Conservation (phyloP, 2,797 vertebrate species). For the Tympanoctomys barrerae region DNA sequence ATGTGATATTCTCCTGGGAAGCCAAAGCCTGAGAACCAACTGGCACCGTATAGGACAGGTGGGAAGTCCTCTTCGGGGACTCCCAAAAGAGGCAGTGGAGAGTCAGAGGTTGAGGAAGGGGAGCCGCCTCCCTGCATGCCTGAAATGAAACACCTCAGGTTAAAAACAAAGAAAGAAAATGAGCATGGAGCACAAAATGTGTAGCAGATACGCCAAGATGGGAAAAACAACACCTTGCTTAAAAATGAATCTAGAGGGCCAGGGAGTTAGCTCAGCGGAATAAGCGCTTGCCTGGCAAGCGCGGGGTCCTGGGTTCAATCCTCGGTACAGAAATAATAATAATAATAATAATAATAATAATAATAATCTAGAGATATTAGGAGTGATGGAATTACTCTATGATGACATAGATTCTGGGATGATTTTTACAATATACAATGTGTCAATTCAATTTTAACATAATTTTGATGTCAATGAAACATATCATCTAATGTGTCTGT, state of each 20-base stretch:
- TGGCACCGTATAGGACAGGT: neutral
- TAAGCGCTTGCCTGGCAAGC: no score
- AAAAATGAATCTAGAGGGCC: neutral
- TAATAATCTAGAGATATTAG: neutral
- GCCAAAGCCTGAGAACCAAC: neutral
- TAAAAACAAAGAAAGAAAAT: neutral
- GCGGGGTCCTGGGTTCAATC: no score
- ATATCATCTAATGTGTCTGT: neutral
- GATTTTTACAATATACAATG: neutral
- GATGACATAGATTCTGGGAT: neutral
- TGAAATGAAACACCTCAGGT: constrained; percentile 71
- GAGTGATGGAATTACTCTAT: constrained; percentile 3
- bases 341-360: no score
- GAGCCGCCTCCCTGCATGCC: neutral
- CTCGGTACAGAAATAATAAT: neutral
- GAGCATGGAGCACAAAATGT: neutral
- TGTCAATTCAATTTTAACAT: neutral
- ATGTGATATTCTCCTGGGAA: neutral
- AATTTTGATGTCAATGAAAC: neutral
- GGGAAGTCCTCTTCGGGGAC: neutral
- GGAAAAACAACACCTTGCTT: neutral
- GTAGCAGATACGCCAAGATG: neutral
- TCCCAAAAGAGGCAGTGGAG: neutral
- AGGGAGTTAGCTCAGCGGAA: no score
- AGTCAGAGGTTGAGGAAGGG: neutral